Conservation (phyloP, 2,888 invertebrate species). For the Eristalis tenax region DNA sequence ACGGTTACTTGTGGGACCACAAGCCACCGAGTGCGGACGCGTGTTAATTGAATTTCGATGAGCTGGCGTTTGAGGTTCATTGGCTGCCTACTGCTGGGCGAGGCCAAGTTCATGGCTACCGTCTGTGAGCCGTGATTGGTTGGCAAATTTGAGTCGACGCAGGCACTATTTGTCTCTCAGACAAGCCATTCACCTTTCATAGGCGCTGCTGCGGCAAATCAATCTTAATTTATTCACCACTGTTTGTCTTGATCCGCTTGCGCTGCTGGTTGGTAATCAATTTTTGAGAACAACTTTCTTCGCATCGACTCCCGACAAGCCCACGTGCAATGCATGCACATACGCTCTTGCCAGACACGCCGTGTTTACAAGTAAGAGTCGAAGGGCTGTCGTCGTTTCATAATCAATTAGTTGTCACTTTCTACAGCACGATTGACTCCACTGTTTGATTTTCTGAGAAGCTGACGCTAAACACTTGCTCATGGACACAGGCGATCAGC, state of each 20-base stretch:
- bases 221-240: neutral
- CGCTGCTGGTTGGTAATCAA: neutral
- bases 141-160: too few relatives aligned
- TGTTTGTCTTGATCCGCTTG: neutral
- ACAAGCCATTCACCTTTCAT: neutral
- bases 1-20: neutral
- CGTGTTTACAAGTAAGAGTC: neutral
- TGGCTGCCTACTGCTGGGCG: neutral
- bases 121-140: too few relatives aligned
- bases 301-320: neutral
- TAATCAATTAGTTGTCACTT: neutral
- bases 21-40: neutral
- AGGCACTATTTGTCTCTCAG: too few relatives aligned
- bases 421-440: neutral
- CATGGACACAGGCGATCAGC: too few relatives aligned
- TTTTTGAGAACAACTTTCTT: neutral
- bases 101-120: neutral
- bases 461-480: neutral
- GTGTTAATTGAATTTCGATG: conserved; percentile 29
- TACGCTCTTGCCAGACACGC: neutral
- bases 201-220: neutral
- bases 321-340: neutral
- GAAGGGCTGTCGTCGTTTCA: neutral
- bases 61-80: neutral
- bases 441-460: neutral